A percentile compares a stretch with the other conserved stretches of the same genome.
Evolutionary conservation across 2,113 vertebrate species (phyloP).

Genomic region (Hippocampus mohnikei): DNA sequence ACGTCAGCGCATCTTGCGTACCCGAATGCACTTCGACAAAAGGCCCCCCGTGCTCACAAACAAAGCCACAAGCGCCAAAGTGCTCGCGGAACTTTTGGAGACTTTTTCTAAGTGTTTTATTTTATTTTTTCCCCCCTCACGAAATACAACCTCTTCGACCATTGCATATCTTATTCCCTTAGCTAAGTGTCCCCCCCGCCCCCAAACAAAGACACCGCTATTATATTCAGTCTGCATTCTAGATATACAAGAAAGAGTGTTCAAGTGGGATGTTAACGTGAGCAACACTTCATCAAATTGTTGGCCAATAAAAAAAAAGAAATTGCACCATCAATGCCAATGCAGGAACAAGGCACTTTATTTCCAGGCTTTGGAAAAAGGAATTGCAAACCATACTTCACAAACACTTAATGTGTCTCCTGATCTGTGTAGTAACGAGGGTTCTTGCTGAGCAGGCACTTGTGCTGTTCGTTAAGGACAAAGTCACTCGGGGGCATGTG

Average conservation of each 20-base stretch:
- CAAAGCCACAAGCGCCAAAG: background rate
- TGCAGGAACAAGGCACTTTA: conserved; percentile 22
- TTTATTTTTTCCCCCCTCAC: background rate
- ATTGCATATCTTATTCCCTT: background rate
- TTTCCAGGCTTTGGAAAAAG: conserved; percentile 32
- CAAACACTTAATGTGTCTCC: conserved; percentile 43
- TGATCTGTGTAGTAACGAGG: conserved; percentile 53
- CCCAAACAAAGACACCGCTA: conserved; percentile 1
- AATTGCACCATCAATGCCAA: too few species aligned
- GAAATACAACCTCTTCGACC: too few species aligned
- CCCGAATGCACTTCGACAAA: background rate
- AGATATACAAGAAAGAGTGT: conserved; percentile 8
- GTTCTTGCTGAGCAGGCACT: conserved; percentile 42
- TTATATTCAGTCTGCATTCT: conserved; percentile 11
- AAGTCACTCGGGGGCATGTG: conserved; percentile 39
- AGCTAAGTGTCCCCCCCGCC: too few species aligned
- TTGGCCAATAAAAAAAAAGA: conserved; percentile 13
- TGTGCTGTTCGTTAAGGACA: conserved; percentile 40
- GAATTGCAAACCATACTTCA: conserved; percentile 38
- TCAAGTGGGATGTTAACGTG: conserved; percentile 20
- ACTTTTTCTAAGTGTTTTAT: background rate
- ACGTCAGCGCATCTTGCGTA: background rate
- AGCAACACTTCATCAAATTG: conserved; percentile 37
- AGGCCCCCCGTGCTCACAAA: background rate
- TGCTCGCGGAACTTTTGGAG: background rate